These are phyloP conservation scores for Cinclus mexicanus DNA, from an alignment of 2,113 vertebrate genomes.

Conservation along the genomic window DNA sequence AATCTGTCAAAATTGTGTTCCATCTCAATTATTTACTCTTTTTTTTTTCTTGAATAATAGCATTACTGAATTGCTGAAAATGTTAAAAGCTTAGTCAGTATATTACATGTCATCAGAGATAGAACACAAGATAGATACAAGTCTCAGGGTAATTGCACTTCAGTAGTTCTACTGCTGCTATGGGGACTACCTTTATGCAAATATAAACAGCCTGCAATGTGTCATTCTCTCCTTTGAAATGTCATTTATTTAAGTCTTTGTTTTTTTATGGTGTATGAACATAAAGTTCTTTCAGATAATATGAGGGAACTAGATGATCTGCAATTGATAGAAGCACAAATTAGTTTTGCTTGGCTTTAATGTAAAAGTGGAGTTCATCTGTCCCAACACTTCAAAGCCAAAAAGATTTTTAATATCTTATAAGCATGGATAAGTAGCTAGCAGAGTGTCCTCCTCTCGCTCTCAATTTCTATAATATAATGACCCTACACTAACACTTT, in stretches of 20 bases:
- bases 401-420: neutral
- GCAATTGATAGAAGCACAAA: neutral
- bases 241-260: neutral
- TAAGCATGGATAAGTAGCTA: neutral
- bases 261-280: neutral
- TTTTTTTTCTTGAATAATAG: neutral
- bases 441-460: neutral
- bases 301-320: neutral
- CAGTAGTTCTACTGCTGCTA: neutral
- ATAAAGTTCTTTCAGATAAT: neutral
- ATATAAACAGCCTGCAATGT: neutral
- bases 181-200: neutral
- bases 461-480: neutral
- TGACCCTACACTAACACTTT: neutral
- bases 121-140: neutral
- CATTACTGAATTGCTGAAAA: neutral
- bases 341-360: neutral
- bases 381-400: neutral
- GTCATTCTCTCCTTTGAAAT: neutral
- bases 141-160: neutral
- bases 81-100: neutral
- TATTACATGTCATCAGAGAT: rapidly evolving
- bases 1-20: neutral
- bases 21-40: neutral
- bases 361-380: neutral